Conservation (phyloP, 1,140 invertebrate species). For the Heliconius congener region DNA sequence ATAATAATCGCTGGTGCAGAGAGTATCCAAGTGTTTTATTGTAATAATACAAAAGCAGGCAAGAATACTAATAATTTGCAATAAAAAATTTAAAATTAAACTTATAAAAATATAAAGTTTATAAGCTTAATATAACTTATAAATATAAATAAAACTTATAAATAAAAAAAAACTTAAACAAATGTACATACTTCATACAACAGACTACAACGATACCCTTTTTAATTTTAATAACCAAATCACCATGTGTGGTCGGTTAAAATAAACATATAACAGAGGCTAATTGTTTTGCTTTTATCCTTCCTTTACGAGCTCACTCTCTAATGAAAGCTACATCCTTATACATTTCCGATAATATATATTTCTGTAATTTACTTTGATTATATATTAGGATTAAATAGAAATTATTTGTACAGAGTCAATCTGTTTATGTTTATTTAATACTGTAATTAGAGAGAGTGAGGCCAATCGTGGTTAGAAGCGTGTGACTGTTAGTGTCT, state of each 20-base stretch:
- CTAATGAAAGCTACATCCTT: conserved; percentile 8
- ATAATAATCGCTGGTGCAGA: no score
- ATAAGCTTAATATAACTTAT: background rate
- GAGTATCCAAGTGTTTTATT: no score
- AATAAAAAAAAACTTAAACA: background rate
- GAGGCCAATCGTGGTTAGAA: no score
- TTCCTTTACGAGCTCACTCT: background rate
- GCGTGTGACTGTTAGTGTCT: no score
- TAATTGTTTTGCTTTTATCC: conserved; percentile 2
- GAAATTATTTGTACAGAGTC: background rate
- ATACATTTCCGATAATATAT: background rate
- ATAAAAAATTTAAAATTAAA: background rate
- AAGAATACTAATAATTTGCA: no score
- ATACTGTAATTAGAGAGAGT: background rate
- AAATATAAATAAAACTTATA: background rate
- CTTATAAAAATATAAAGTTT: background rate
- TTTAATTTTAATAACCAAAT: conserved; percentile 7
- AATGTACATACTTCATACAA: background rate
- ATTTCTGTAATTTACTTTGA: background rate
- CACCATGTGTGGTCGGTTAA: conserved; percentile 8
- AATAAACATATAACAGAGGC: conserved; percentile 8
- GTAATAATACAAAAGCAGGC: no score
- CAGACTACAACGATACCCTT: background rate
- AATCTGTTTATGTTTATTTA: background rate
- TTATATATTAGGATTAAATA: background rate